Base-by-base conservation (phyloP, 2,888 invertebrate genomes). In the Heliconius sara region DNA sequence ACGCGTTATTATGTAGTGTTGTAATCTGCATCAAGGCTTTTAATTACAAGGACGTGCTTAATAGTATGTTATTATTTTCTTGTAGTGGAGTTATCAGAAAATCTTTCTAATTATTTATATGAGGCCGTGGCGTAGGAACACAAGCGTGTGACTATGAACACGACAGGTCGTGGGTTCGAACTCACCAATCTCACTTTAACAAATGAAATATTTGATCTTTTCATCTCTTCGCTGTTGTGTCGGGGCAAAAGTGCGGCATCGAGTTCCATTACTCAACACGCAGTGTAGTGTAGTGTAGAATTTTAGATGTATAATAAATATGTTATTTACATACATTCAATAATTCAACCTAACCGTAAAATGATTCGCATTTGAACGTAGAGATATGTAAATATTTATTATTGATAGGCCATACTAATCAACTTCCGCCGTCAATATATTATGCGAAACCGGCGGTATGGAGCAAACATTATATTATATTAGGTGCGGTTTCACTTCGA, bases 331-430 rank as follows among this genome's bases (percentile, higher is more conserved):
- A 52, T 52, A 60, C 10, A n/a, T n/a, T 60, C 6, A 60, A 60
- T 60, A 60, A 60, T 12, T n/a, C 3, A 68, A 43, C 16, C n/a
- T 39, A 25, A 68, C n/a, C 34, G 3, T n/a, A 39, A 43, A 47
- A 22, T 22, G 12, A 43, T 52, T 22, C 57, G 12, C 10, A 52
- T 60, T 72, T 65, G 34, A 52, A 34, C 52, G 16, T 65, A 27
- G n/a, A n/a, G 0, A 60, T 27, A 27, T 27, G 27, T 16, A 63
- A 71, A 70, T 47, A 39, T 39, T 65, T 60, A 68, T 52, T 77
- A 77, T 77, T 77, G 66, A 77, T 72, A 52, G 65, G 34, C n/a
- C 30, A 72, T n/a, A 77, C 65, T 72, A 72, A 77, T 77, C 71
- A 65, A 77, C 52, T 77, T 72, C 77, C 77, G 72, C 30, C 34